Evolutionary conservation across 1,140 invertebrate genomes (phyloP).

Genomic region (Thereuonema tuberculata): DNA sequence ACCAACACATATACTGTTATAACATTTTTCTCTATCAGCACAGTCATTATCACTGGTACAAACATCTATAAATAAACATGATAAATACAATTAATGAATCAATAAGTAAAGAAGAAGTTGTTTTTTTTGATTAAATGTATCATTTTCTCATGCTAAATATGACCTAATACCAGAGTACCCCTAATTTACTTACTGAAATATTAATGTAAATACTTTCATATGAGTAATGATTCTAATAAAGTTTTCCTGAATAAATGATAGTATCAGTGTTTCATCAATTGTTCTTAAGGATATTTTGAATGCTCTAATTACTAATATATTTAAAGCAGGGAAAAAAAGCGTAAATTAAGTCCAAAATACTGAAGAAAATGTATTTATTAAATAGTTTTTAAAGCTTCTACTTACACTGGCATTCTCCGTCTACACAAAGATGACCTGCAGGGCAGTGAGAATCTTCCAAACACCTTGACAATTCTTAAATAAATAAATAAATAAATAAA

Average conservation of each 20-base stretch:
- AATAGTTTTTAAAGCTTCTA: too few relatives aligned
- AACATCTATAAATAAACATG: slow-evolving; percentile 40
- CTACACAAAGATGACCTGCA: slow-evolving; percentile 52
- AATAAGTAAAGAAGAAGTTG: too few relatives aligned
- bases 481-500: not conserved
- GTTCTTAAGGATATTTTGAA: not conserved
- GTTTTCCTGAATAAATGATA: too few relatives aligned
- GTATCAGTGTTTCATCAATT: not conserved
- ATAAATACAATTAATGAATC: slow-evolving; percentile 1
- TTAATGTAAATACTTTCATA: too few relatives aligned
- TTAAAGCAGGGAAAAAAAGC: too few relatives aligned
- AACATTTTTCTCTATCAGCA: slow-evolving; percentile 59
- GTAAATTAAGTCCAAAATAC: too few relatives aligned
- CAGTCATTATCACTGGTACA: slow-evolving; percentile 65
- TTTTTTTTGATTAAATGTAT: too few relatives aligned
- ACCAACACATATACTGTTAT: slow-evolving; percentile 43
- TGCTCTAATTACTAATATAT: not conserved
- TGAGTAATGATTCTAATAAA: too few relatives aligned
- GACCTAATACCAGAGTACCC: too few relatives aligned
- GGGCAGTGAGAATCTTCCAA: slow-evolving; percentile 56
- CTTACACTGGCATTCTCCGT: slow-evolving; percentile 58
- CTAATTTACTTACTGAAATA: too few relatives aligned
- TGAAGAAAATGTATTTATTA: too few relatives aligned
- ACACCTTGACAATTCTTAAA: slow-evolving; percentile 36
- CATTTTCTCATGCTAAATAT: too few relatives aligned